A percentile compares a stretch with the other conserved stretches of the same genome.
phyloP scores from a whole-genome alignment of 2,888 invertebrate species.

The Bembecia ichneumoniformis region DNA sequence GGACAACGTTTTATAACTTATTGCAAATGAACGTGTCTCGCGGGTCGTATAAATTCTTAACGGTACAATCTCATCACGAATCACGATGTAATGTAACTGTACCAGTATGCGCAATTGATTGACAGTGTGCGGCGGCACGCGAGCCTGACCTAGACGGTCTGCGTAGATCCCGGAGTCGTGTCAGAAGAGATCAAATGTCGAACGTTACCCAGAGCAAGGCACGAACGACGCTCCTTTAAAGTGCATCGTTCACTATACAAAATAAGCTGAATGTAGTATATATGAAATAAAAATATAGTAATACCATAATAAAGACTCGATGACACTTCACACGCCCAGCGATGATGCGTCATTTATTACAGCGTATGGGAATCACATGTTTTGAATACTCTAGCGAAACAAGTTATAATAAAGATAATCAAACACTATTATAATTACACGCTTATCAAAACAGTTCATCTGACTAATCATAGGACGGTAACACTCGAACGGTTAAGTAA shows the following conservation, averaged over 20 bases:
- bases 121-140: conserved; percentile 35
- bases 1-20: background rate
- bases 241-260: conserved; percentile 9
- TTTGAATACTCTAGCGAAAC: conserved; percentile 15
- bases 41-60: conserved; percentile 29
- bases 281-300: background rate
- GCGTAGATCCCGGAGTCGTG: conserved; percentile 28
- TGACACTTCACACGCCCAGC: conserved; percentile 22
- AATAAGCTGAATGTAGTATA: background rate
- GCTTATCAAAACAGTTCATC: conserved; percentile 35
- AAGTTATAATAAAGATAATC: conserved; percentile 17
- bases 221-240: conserved; percentile 45
- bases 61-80: conserved; percentile 37
- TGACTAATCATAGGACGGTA: conserved; percentile 42
- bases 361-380: conserved; percentile 21
- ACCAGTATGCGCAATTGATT: conserved; percentile 40
- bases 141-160: conserved; percentile 34
- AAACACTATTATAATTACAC: conserved; percentile 34
- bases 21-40: background rate
- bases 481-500: conserved; percentile 44
- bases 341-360: background rate
- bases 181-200: conserved; percentile 51
- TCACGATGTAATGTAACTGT: conserved; percentile 43
- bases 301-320: conserved; percentile 23
- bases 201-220: conserved; percentile 31